A percentile compares a stretch with the other conserved stretches of the same genome.
These are phyloP conservation scores for Hypselothyrea guttata DNA, from an alignment of 2,888 invertebrate genomes.

Conservation along the genomic window DNA sequence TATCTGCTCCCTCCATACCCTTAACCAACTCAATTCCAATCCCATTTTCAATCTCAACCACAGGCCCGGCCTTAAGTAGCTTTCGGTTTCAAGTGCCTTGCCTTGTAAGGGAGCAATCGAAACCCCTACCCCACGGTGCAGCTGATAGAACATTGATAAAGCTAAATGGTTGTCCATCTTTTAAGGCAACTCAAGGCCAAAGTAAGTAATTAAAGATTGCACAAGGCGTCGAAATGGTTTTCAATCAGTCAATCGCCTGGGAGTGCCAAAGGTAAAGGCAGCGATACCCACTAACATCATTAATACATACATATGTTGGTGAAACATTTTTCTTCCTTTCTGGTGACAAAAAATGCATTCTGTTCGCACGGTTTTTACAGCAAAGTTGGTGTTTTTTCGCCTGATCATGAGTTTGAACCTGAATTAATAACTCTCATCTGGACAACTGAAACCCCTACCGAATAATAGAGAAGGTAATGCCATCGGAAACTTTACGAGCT, in stretches of 20 bases:
- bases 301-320: no score
- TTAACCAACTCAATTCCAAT: background rate
- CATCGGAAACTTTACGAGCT: no score
- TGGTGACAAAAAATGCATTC: no score
- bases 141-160: conserved; percentile 27
- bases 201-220: conserved; percentile 51
- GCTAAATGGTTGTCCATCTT: background rate
- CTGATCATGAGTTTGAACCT: no score
- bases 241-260: background rate
- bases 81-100: conserved; percentile 47
- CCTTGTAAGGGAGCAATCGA: conserved; percentile 39
- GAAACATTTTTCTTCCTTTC: no score
- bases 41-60: background rate
- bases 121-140: conserved; percentile 18
- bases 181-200: conserved; percentile 48
- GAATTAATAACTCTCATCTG: no score
- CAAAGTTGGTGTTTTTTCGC: no score
- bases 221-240: conserved; percentile 26
- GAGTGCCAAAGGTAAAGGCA: no score
- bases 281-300: no score
- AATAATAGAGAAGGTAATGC: no score
- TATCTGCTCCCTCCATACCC: conserved; percentile 1
- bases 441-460: no score
- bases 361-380: no score
- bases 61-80: conserved; percentile 42